Percentiles rank a stretch among this genome's conserved stretches.
phyloP scores from a whole-genome alignment of 2,888 invertebrate genomes.

The Lasioglossum vierecki region DNA sequence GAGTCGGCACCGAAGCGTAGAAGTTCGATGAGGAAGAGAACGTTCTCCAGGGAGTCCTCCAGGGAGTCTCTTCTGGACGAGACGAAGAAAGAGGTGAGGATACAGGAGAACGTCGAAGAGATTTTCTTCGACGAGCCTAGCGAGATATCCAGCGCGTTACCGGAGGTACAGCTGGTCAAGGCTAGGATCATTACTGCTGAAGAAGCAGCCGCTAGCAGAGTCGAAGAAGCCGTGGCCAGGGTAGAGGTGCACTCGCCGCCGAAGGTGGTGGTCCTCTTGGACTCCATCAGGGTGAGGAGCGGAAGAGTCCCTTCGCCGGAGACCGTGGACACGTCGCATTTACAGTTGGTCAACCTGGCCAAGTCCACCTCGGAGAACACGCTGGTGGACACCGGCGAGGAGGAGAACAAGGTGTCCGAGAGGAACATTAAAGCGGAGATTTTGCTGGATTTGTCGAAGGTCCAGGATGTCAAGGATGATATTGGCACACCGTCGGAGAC shows the following conservation, averaged over 20 bases:
- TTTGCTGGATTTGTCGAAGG: slow-evolving; percentile 81
- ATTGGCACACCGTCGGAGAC: slow-evolving; percentile 76
- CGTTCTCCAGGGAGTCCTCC: slow-evolving; percentile 68
- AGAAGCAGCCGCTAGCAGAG: slow-evolving; percentile 81
- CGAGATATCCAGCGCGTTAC: slow-evolving; percentile 56
- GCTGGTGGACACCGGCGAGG: slow-evolving; percentile 47
- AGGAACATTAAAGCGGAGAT: slow-evolving; percentile 84
- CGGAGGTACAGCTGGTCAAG: slow-evolving; percentile 75
- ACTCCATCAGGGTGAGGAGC: slow-evolving; percentile 33
- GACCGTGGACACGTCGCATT: slow-evolving; percentile 38
- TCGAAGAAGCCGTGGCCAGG: slow-evolving; percentile 75
- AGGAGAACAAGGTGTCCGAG: slow-evolving; percentile 77
- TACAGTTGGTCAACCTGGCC: slow-evolving; percentile 60
- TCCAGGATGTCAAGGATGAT: slow-evolving; percentile 83
- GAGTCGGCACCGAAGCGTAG: slow-evolving; percentile 53
- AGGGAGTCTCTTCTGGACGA: slow-evolving; percentile 67
- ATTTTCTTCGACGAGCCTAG: slow-evolving; percentile 69
- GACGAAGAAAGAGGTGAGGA: slow-evolving; percentile 73
- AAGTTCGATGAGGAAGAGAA: slow-evolving; percentile 63
- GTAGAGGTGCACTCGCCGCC: slow-evolving; percentile 72
- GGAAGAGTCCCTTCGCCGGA: slow-evolving; percentile 58
- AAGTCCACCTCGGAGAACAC: slow-evolving; percentile 78
- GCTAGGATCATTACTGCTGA: slow-evolving; percentile 76
- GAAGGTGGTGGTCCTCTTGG: slow-evolving; percentile 79
- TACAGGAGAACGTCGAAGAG: slow-evolving; percentile 71